Percentiles rank a stretch among this genome's conserved stretches.
phyloP scores from a whole-genome alignment of 2,888 invertebrate genomes.

The Eupithecia exiguata region DNA sequence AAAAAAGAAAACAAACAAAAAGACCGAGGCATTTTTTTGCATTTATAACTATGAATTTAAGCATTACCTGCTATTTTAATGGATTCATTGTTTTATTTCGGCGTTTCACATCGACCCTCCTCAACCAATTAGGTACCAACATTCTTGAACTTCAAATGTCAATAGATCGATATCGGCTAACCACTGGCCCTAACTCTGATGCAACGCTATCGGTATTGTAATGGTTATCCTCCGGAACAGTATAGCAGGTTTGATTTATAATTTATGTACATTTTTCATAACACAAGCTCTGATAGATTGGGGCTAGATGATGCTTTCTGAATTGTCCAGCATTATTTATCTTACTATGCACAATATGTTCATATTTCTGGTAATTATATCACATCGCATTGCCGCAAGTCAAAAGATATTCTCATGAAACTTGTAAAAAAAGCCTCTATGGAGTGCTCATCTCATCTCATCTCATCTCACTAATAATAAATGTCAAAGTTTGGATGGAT shows the following conservation, averaged over 20 bases:
- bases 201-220: background rate
- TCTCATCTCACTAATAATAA: no score
- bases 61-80: background rate
- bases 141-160: slow-evolving; percentile 49
- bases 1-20: no score
- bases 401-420: no score
- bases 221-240: background rate
- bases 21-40: no score
- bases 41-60: background rate
- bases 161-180: slow-evolving; percentile 51
- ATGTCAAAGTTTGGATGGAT: no score
- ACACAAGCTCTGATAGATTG: background rate
- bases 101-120: slow-evolving; percentile 32
- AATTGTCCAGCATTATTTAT: background rate
- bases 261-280: background rate
- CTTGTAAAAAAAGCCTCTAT: no score
- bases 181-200: slow-evolving; percentile 1
- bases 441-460: no score
- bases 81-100: slow-evolving; percentile 10
- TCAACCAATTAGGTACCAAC: slow-evolving; percentile 41
- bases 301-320: background rate
- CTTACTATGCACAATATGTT: no score
- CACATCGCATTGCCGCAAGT: no score
- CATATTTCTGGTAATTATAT: no score
- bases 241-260: background rate